Evolutionary conservation across 2,113 vertebrate genomes (phyloP).

Genomic region (Monopterus albus): DNA sequence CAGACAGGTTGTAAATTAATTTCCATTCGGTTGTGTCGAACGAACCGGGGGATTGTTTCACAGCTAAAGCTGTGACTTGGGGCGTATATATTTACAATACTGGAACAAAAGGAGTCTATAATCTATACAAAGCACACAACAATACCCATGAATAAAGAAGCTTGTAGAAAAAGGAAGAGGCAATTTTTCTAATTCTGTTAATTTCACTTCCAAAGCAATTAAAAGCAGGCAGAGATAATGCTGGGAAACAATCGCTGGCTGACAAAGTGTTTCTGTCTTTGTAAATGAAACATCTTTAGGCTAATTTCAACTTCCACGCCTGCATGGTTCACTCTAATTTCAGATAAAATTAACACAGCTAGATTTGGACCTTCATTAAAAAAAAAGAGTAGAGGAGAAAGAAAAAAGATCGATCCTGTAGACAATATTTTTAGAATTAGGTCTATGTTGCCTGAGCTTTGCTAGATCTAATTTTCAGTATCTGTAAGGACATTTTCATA

Average conservation of each 20-base stretch:
- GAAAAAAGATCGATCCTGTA: constrained; percentile 78
- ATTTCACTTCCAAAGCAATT: constrained; percentile 99
- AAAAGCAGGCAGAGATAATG: constrained; percentile 92
- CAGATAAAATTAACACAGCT: constrained; percentile 92
- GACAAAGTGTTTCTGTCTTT: constrained; percentile 91
- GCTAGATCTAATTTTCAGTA: constrained; percentile 86
- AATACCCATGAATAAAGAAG: constrained; percentile 92
- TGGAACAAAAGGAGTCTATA: constrained; percentile 92
- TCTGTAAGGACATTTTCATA: constrained; percentile 87
- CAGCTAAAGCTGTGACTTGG: constrained; percentile 87
- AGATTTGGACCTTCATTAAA: constrained; percentile 84
- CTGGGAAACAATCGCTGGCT: constrained; percentile 88
- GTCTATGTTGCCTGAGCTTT: constrained; percentile 68
- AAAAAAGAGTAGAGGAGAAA: constrained; percentile 46
- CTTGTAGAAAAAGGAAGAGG: constrained; percentile 88
- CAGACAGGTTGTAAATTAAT: constrained; percentile 82
- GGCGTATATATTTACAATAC: constrained; percentile 90
- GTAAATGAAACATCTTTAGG: constrained; percentile 92
- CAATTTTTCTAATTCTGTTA: constrained; percentile 97
- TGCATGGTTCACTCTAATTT: constrained; percentile 83
- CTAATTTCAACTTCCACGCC: constrained; percentile 88
- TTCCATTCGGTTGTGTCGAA: constrained; percentile 75
- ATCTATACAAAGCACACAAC: constrained; percentile 92
- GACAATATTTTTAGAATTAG: constrained; percentile 85
- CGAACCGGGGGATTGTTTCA: constrained; percentile 76